Conservation (phyloP, 2,113 vertebrate genomes). For the Pygoscelis antarcticus region DNA sequence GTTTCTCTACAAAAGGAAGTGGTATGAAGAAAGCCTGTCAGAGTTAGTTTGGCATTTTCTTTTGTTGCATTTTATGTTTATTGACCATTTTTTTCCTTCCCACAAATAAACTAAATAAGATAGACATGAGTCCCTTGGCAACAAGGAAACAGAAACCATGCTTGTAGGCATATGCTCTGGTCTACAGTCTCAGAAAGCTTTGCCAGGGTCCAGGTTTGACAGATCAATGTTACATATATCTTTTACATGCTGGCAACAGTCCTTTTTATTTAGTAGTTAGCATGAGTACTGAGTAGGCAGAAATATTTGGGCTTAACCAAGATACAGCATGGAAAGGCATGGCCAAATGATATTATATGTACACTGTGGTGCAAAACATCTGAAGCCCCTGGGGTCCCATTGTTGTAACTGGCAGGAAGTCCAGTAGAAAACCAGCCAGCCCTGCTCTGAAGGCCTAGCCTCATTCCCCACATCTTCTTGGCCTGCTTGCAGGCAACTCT, state of each 20-base stretch:
- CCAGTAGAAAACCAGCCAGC: background rate
- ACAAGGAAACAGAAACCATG: background rate
- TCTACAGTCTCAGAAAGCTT: background rate
- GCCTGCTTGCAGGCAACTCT: background rate
- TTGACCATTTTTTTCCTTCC: background rate
- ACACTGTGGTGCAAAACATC: background rate
- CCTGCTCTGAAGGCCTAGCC: background rate
- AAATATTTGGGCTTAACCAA: background rate
- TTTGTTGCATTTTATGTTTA: constrained; percentile 46
- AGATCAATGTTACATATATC: background rate
- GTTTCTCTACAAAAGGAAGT: constrained; percentile 34
- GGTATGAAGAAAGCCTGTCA: constrained; percentile 38
- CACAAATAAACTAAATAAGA: background rate
- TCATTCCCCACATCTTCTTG: background rate
- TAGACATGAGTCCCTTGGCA: background rate
- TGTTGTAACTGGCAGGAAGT: background rate
- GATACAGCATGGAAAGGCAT: background rate
- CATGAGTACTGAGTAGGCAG: background rate
- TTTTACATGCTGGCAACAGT: background rate
- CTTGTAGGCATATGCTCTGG: background rate
- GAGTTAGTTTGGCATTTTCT: constrained; percentile 30
- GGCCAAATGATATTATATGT: background rate
- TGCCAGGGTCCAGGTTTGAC: background rate
- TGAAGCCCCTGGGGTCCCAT: background rate
- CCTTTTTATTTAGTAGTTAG: background rate